Base-by-base conservation (phyloP, 2,888 invertebrate genomes). In the Aelia acuminata region DNA sequence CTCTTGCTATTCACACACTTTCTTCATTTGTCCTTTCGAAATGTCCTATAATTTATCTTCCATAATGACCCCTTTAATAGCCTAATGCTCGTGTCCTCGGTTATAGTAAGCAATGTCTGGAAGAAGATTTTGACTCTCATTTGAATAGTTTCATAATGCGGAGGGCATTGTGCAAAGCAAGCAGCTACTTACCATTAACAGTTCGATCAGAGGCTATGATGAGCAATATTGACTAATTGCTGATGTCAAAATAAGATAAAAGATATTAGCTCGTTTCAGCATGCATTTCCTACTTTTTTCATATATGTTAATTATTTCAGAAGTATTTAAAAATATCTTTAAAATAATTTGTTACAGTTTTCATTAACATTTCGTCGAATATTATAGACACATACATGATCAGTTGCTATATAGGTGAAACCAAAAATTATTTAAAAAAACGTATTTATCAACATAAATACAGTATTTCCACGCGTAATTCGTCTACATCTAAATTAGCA, bases 1-100 rank as follows among this genome's bases (percentile, higher is more conserved):
- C 7, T 20, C 63, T 70, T 35, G 18, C 5, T 35, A 70, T 70
- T 31, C 31, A 35, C 18, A 35, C 31, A 70, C 63, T 70, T 70
- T 31, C 63, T 70, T 70, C 63, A 18, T 70, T 70, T 70, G 63
- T 70, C 63, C 63, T 70, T 70, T 70, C 63, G 63, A 70, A 31
- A 70, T 70, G 35, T 8, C 8, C 35, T 20, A 70, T 35, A 70
- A 70, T 70, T 70, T 70, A 70, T 70, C 63, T 35, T 70, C 31
- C 15, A 70, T 70, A 70, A 70, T 70, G 63, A 70, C 63, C 20
- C 7, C 31, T 31, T 70, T 70, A 70, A 22, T 70, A 3, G 18
- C 63, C 26, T 13, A 70, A 26, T 10, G 20, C 26, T 26, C 7
- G 15, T 26, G 15, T 57, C 11, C 63, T 70, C 63, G 35, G 31